A percentile compares a stretch with the other conserved stretches of the same genome.
These are phyloP conservation scores for Seira sanloemensis DNA, from an alignment of 2,888 invertebrate species.

Conservation along the genomic window DNA sequence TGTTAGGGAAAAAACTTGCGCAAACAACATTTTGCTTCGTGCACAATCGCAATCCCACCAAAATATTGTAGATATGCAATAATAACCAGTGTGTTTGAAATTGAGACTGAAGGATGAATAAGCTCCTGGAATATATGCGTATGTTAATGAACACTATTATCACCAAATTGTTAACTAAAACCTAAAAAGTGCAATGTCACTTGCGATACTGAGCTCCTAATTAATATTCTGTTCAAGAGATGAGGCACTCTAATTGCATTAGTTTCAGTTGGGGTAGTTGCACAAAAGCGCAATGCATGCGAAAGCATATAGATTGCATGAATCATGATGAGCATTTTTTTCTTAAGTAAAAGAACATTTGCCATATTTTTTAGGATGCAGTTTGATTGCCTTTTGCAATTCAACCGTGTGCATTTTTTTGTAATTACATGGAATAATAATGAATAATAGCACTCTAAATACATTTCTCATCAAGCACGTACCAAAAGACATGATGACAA, in stretches of 20 bases:
- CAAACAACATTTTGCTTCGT: no score
- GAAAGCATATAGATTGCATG: not conserved
- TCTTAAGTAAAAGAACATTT: no score
- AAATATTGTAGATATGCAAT: no score
- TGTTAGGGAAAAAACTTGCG: no score
- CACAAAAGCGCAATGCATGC: not conserved
- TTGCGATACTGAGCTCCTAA: slow-evolving; percentile 9
- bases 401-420: not conserved
- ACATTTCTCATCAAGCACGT: not conserved
- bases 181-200: slow-evolving; percentile 46
- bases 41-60: no score
- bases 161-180: not conserved
- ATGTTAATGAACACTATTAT: not conserved
- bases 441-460: not conserved
- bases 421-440: not conserved
- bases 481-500: not conserved
- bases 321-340: no score
- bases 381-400: not conserved
- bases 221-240: not conserved
- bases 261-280: not conserved
- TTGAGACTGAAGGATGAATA: not conserved
- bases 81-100: no score
- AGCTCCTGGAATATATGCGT: not conserved
- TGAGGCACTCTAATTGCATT: not conserved
- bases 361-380: not conserved